Base-by-base conservation (phyloP, 2,113 vertebrate species). In the Melospiza georgiana region DNA sequence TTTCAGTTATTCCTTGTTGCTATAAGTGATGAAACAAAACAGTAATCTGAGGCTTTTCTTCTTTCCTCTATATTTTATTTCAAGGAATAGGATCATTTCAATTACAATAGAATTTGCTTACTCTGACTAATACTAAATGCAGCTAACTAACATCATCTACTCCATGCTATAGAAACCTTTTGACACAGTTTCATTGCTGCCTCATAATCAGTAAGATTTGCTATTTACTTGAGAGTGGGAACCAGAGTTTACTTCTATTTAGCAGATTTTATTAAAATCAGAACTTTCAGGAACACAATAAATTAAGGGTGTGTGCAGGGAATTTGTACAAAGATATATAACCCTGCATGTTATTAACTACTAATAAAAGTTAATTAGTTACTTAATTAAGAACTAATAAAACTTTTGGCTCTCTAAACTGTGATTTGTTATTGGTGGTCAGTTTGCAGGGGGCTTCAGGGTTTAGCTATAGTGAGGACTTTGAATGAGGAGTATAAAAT, bases 231-330 rank as follows among this genome's bases (percentile, higher is more conserved):
- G 27, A 75, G 51, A 55, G 48, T 81, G 49, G 57, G 35, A 91
- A 75, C 37, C 21, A 62, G 39, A 90, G 52, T 87, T 93, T 75
- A 41, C 69, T 59, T 89, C 39, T 93, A 3, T 77, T 87, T 84
- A 41, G 16, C 35, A 89, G 57, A 55, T 65, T 89, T 86, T n/a
- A 94, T 68, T 94, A 95, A 94, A 94, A 86, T 84, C 37, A 57
- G 11, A 9, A 79, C 33, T 88, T 44, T 57, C 67, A 76, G 44
- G 8, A 83, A 46, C 22, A 24, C 52, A 65, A 31, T 68, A 94
- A 90, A 88, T 92, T 88, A 80, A 74, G 31, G 15, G 3, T 23
- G 7, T 31, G 52, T 86, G 44, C 22, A 73, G 72, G 75, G 58
- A 83, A 79, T 86, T 43, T 65, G 33, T 66, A 58, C 59, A 58